Base-by-base conservation (phyloP, 2,113 vertebrate species). In the Calyptommatus sinebrachiatus region DNA sequence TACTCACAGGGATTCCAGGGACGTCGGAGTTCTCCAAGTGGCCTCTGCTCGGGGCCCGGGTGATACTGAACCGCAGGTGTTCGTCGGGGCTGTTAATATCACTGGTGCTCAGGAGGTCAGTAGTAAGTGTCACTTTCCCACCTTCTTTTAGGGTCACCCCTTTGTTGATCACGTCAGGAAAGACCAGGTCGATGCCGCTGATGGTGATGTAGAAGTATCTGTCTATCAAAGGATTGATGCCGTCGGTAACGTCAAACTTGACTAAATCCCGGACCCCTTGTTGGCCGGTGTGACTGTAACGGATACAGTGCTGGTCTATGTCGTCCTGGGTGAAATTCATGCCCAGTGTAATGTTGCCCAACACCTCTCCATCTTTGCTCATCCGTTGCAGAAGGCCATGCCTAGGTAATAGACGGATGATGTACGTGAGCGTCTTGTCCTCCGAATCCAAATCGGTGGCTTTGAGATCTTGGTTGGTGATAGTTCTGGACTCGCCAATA, bases 371-470 rank as follows among this genome's bases (percentile, higher is more conserved):
- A 82, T 92, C 84, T 41, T 93, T 95, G 80, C 87, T 94, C 45
- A 95, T 90, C 10, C 89, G 87, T 85, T 97, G 96, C 50, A 97
- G 90, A 80, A 96, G 93, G 8, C 92, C 91, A 80, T 93, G 90
- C 10, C 79, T 79, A 61, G 89, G 92, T 0, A 26, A 87, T 77
- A 90, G 88, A 71, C 28, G 66, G 67, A 94, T 84, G 63, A 95
- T 41, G 70, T 94, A 94, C 45, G 85, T 87, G 73, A 95, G 91
- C 35, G 79, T 89, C 76, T 89, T 89, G 67, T 93, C 90, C 82
- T 91, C 85, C 24, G 92, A 94, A 82, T 94, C 88, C 0, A 86
- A 80, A 80, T 95, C 94, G 41, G 91, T 93, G 53, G 93, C 93
- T 79, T 91, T 93, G 45, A 95, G 90, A 21, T 91, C 76, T 53